Conservation (phyloP, 2,113 vertebrate species). For the Scartelaos histophorus region DNA sequence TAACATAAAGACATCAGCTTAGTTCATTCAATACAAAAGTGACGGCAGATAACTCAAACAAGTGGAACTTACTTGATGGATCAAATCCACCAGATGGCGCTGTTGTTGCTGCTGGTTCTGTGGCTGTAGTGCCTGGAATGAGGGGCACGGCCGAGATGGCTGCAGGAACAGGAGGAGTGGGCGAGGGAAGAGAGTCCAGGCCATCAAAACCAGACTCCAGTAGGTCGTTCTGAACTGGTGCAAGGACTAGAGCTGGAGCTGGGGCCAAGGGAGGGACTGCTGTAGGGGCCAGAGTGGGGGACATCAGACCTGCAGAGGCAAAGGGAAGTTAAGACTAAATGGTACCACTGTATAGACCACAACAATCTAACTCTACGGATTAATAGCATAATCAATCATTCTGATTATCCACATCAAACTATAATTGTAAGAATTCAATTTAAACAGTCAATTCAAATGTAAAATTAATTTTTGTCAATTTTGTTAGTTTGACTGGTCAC, state of each 20-base stretch:
- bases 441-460: too few relatives aligned
- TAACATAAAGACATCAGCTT: background rate
- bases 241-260: slow-evolving; percentile 76
- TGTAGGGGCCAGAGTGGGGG: slow-evolving; percentile 64
- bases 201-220: slow-evolving; percentile 71
- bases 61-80: slow-evolving; percentile 84
- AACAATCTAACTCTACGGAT: background rate
- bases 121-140: slow-evolving; percentile 36
- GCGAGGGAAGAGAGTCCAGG: slow-evolving; percentile 54
- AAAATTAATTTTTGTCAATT: too few relatives aligned
- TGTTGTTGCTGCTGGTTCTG: slow-evolving; percentile 73
- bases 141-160: slow-evolving; percentile 46
- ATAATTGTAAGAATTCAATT: too few relatives aligned
- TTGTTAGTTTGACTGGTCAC: too few relatives aligned
- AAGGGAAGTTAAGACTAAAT: background rate
- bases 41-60: background rate
- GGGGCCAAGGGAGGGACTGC: slow-evolving; percentile 57
- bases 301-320: slow-evolving; percentile 71
- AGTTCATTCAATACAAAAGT: background rate
- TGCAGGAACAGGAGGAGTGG: slow-evolving; percentile 46
- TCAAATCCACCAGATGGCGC: slow-evolving; percentile 86
- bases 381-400: too few relatives aligned
- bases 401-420: too few relatives aligned
- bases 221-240: slow-evolving; percentile 81
- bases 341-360: background rate